phyloP scores from a whole-genome alignment of 2,797 vertebrate genomes.

The Brotogeris chrysoptera region DNA sequence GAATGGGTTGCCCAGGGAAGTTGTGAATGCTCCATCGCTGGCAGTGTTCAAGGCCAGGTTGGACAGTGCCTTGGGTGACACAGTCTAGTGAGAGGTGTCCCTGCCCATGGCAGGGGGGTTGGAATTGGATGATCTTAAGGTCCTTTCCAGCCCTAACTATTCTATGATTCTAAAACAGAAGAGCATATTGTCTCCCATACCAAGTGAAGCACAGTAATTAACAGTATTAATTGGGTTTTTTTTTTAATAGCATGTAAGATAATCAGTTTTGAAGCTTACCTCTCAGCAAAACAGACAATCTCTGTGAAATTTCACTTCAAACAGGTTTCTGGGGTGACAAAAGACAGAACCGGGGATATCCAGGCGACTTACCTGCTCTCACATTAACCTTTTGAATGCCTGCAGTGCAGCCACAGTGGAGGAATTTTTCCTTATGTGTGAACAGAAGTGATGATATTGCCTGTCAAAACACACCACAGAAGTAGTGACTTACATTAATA shows the following conservation, averaged over 20 bases:
- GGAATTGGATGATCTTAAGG: too few species aligned
- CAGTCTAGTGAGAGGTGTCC: too few species aligned
- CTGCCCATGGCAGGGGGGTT: too few species aligned
- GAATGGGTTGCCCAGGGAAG: too few species aligned
- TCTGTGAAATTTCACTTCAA: neutral
- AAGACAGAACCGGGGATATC: neutral
- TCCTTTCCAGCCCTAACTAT: too few species aligned
- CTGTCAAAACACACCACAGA: neutral
- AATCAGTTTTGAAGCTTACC: neutral
- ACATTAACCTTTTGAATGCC: neutral
- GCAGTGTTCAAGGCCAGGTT: too few species aligned
- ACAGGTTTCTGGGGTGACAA: neutral
- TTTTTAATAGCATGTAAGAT: neutral
- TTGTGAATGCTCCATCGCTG: too few species aligned
- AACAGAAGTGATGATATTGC: neutral
- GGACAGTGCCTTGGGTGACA: too few species aligned
- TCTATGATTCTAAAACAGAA: neutral
- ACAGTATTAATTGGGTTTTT: fast-evolving
- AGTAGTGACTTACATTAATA: neutral
- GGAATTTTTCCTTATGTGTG: neutral
- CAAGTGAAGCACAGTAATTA: neutral
- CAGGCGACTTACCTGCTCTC: neutral
- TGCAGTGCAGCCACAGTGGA: neutral
- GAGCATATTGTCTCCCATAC: neutral
- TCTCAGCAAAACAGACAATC: neutral